Conservation (phyloP, 2,888 invertebrate species). For the Macroteleia sp. region DNA sequence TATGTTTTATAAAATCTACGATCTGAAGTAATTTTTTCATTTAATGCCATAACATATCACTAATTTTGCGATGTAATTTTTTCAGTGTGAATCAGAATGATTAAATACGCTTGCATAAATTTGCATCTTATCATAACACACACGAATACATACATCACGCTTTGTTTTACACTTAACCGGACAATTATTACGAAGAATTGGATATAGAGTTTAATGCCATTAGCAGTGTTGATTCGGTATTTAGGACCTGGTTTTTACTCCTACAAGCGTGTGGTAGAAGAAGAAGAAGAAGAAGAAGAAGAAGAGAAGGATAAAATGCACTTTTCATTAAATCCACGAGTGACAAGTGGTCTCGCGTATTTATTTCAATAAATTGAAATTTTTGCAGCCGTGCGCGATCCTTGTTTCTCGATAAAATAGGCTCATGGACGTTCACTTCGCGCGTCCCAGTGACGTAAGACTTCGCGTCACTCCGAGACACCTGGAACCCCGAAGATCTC, state of each 20-base stretch:
- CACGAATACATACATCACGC: neutral
- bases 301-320: no score
- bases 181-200: constrained; percentile 18
- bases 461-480: constrained; percentile 16
- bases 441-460: constrained; percentile 36
- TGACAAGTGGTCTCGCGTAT: neutral
- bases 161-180: constrained; percentile 16
- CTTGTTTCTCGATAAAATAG: constrained; percentile 29
- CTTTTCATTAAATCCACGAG: neutral
- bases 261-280: no score
- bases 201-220: constrained; percentile 10
- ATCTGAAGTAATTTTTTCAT: no score
- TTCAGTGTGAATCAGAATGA: no score
- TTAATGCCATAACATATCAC: no score
- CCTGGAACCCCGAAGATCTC: constrained; percentile 11
- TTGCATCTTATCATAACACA: constrained; percentile 19
- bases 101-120: no score
- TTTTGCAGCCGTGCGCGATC: constrained; percentile 16
- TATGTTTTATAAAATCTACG: no score
- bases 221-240: no score
- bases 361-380: constrained; percentile 15
- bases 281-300: no score
- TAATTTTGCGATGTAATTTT: no score
- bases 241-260: no score
- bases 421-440: constrained; percentile 47